These are phyloP conservation scores for Anthonomus grandis DNA, from an alignment of 1,140 invertebrate species.

Conservation along the genomic window DNA sequence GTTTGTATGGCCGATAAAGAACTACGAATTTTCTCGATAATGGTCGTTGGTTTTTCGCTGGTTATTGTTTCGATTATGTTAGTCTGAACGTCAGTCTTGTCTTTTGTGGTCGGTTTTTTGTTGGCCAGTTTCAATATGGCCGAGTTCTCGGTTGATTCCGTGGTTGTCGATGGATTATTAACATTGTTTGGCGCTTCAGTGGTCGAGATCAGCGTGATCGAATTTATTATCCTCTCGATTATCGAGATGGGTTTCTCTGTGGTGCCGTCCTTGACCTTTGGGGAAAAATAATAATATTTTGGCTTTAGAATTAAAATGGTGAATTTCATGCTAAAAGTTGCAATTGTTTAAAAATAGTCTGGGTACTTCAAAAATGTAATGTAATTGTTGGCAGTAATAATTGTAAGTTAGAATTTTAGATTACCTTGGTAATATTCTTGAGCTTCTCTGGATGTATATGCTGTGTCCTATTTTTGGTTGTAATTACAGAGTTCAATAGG, in stretches of 20 bases:
- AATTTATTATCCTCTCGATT: constrained; percentile 47
- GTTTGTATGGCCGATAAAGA: constrained; percentile 46
- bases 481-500: too few relatives aligned
- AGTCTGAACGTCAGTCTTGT: constrained; percentile 32
- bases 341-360: too few relatives aligned
- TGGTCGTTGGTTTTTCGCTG: constrained; percentile 47
- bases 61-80: constrained; percentile 35
- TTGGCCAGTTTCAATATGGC: constrained; percentile 44
- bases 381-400: too few relatives aligned
- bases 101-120: constrained; percentile 36
- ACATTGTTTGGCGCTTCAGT: constrained; percentile 31
- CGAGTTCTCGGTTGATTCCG: constrained; percentile 26
- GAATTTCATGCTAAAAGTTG: too few relatives aligned
- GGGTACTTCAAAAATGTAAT: too few relatives aligned
- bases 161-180: constrained; percentile 21
- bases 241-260: constrained; percentile 41
- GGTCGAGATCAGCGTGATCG: constrained; percentile 44
- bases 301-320: too few relatives aligned
- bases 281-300: constrained; percentile 24
- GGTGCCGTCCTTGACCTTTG: constrained; percentile 35
- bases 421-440: too few relatives aligned
- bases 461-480: too few relatives aligned
- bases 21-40: constrained; percentile 47
- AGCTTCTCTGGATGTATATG: too few relatives aligned
- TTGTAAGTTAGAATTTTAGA: too few relatives aligned